These are phyloP conservation scores for Drosophila leonis DNA, from an alignment of 2,888 invertebrate genomes.

Conservation along the genomic window DNA sequence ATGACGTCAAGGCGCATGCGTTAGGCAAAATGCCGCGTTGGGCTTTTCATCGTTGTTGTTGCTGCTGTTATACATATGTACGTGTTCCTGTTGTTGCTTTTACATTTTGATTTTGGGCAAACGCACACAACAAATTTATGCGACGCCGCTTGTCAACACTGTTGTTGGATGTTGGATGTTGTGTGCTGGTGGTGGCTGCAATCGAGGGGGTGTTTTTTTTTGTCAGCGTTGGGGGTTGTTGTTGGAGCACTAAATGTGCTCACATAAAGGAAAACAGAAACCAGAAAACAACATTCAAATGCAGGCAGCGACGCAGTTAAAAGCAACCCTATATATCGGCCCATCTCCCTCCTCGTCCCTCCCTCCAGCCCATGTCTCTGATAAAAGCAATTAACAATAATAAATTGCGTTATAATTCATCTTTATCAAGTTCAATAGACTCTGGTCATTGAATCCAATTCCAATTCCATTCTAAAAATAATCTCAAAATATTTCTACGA, in stretches of 20 bases:
- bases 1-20: slow-evolving; percentile 71
- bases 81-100: slow-evolving; percentile 53
- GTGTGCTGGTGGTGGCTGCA: slow-evolving; percentile 47
- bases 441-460: slow-evolving; percentile 29
- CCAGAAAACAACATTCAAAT: slow-evolving; percentile 30
- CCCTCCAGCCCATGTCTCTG: not conserved
- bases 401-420: slow-evolving; percentile 74
- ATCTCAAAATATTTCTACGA: slow-evolving; percentile 33
- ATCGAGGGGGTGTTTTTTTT: slow-evolving; percentile 61
- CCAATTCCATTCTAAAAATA: slow-evolving; percentile 33
- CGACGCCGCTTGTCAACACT: slow-evolving; percentile 54
- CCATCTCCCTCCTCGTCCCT: not conserved
- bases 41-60: slow-evolving; percentile 46
- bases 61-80: slow-evolving; percentile 37
- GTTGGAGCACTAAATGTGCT: slow-evolving; percentile 40
- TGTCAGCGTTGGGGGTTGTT: slow-evolving; percentile 62
- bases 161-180: slow-evolving; percentile 19
- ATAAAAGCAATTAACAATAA: slow-evolving; percentile 52
- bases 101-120: slow-evolving; percentile 60
- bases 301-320: slow-evolving; percentile 51
- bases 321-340: slow-evolving; percentile 16
- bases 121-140: slow-evolving; percentile 63
- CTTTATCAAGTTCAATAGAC: slow-evolving; percentile 76
- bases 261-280: slow-evolving; percentile 14
- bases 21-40: slow-evolving; percentile 61